Conservation (phyloP, 1,140 invertebrate species). For the Musca domestica region DNA sequence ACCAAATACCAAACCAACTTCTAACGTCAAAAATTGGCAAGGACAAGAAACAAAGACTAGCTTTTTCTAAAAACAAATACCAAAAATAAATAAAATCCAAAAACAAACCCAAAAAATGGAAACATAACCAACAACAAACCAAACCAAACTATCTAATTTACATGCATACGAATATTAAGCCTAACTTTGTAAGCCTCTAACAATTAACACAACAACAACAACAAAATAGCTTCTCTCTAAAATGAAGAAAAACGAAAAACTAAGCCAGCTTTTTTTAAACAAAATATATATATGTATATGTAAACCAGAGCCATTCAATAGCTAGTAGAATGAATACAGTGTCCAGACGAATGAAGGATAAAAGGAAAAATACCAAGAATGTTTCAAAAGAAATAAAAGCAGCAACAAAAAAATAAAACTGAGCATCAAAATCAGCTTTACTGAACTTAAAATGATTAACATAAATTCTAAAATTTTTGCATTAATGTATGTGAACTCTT, state of each 20-base stretch:
- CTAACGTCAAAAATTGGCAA: conserved; percentile 1
- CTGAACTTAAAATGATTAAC: conserved; percentile 22
- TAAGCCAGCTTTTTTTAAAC: too few relatives aligned
- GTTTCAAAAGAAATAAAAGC: neutral
- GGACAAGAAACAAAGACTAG: conserved; percentile 4
- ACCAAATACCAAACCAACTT: neutral
- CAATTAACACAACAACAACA: too few relatives aligned
- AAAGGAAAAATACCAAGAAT: too few relatives aligned
- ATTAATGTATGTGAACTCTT: conserved; percentile 14
- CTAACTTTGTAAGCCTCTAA: neutral
- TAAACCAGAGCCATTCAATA: too few relatives aligned
- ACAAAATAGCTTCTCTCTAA: too few relatives aligned
- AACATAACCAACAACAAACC: neutral
- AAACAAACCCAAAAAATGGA: too few relatives aligned
- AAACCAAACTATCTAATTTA: neutral
- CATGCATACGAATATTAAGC: neutral
- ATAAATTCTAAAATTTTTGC: conserved; percentile 22
- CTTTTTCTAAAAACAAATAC: conserved; percentile 10
- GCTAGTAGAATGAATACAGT: too few relatives aligned
- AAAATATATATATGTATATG: too few relatives aligned
- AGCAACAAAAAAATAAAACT: neutral
- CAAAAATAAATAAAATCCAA: neutral
- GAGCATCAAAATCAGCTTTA: conserved; percentile 21
- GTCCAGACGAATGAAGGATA: too few relatives aligned
- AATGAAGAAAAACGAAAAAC: too few relatives aligned